Base-by-base conservation (phyloP, 1,140 invertebrate genomes). In the Panonychus citri region DNA sequence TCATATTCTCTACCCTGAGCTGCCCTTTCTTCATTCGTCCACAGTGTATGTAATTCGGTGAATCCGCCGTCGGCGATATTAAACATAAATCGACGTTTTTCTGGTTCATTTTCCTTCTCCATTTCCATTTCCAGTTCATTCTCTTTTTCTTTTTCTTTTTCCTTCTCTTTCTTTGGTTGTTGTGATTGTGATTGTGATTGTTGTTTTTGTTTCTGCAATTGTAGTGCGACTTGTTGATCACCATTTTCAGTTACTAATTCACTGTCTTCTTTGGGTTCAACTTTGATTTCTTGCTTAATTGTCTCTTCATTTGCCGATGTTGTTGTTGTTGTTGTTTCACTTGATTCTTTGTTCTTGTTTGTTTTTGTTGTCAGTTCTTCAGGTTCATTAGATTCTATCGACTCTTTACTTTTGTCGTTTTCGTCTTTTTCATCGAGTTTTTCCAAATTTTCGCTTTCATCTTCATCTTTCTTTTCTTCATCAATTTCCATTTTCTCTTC, bases 11-110 rank as follows among this genome's bases (percentile, higher is more conserved):
- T 74, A 17, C 86, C 86, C 37, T 86, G 83, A 0, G 87, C 82
- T 15, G 88, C 93, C 63, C 91, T 83, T 66, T 99, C 93, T 69
- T 99, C 95, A 70, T 97, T 98, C 56, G 91, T 72, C 95, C 95
- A 99, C 21, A 99, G 70, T 0, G 94, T 95, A 69, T 99, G 95
- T 0, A 99, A 72, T 67, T 99, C 95, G 0, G 95, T 99, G 67
- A 99, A 99, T 4, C 95, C 95, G 24, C 95, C 94, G 67, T 99
- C 95, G 40, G 93, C 91, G 66, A 99, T 99, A 65, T 99, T 99
- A 68, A 99, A 99, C 91, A 97, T 98, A 67, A 98, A 98, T 68
- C 89, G 87, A 61, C 85, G 79, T 61, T 88, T 85, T 0, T n/a
- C 39, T 40, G 7, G 39, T 40, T n/a, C n/a, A n/a, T n/a, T 3